These are phyloP conservation scores for Drosophila neonasuta DNA, from an alignment of 2,888 invertebrate species.

Conservation along the genomic window DNA sequence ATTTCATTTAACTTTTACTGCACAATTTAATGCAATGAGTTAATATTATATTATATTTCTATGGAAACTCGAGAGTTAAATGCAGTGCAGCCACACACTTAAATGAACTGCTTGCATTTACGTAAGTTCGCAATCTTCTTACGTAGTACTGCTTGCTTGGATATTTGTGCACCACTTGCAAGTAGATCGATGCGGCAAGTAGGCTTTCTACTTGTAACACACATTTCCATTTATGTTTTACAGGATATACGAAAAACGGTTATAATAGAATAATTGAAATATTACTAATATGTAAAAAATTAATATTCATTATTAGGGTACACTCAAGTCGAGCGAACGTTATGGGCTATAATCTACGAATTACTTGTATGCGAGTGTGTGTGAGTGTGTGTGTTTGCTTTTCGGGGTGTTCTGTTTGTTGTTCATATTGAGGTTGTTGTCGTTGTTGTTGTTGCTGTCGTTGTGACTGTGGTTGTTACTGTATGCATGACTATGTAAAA, in stretches of 20 bases:
- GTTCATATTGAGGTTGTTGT: not conserved
- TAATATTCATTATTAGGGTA: slow-evolving; percentile 7
- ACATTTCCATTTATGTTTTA: not conserved
- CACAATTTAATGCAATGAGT: too few species aligned
- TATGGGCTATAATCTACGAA: slow-evolving; percentile 17
- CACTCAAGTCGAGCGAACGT: slow-evolving; percentile 8
- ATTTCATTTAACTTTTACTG: too few species aligned
- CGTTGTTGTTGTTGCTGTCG: slow-evolving; percentile 16
- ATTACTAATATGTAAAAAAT: not conserved
- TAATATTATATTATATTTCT: too few species aligned
- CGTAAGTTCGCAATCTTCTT: not conserved
- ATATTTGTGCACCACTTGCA: not conserved
- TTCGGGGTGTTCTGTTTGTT: slow-evolving; percentile 8
- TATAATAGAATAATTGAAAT: slow-evolving; percentile 1
- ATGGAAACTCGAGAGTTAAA: not conserved
- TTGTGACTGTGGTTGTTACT: slow-evolving; percentile 16
- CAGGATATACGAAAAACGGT: not conserved
- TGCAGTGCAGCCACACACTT: not conserved
- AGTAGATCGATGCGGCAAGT: not conserved
- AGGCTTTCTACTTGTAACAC: not conserved
- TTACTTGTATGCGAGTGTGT: slow-evolving; percentile 6
- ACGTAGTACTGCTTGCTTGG: slow-evolving; percentile 1
- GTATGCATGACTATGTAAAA: slow-evolving; percentile 49
- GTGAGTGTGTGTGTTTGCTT: not conserved
- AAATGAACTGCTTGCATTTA: slow-evolving; percentile 1